These are phyloP conservation scores for Diogma glabrata DNA, from an alignment of 2,888 invertebrate species.

Conservation along the genomic window DNA sequence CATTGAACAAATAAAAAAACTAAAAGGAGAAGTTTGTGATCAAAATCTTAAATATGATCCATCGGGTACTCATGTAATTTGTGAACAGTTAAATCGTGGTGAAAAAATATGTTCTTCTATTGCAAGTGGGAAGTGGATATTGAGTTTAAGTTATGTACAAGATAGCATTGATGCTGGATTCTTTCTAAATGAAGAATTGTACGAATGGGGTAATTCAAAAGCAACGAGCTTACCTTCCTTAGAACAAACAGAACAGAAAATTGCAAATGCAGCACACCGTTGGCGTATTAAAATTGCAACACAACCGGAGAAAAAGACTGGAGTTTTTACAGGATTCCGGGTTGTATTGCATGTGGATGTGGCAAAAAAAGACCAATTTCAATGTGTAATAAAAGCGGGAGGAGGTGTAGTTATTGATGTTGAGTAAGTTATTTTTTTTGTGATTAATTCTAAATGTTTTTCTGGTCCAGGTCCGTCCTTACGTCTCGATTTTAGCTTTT, in stretches of 20 bases:
- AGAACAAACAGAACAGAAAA: constrained; percentile 37
- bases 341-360: constrained; percentile 52
- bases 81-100: constrained; percentile 61
- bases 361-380: constrained; percentile 48
- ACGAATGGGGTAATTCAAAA: constrained; percentile 73
- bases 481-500: too few relatives aligned
- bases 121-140: constrained; percentile 80
- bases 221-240: constrained; percentile 39
- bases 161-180: constrained; percentile 46
- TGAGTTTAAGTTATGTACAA: constrained; percentile 67
- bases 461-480: too few relatives aligned
- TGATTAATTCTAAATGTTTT: too few relatives aligned
- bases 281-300: constrained; percentile 52
- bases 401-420: constrained; percentile 54
- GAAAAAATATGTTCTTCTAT: constrained; percentile 81
- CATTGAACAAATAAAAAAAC: constrained; percentile 13
- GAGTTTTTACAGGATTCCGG: constrained; percentile 42
- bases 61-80: constrained; percentile 63
- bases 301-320: constrained; percentile 36
- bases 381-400: constrained; percentile 64
- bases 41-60: constrained; percentile 43
- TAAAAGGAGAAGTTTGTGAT: constrained; percentile 24
- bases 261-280: constrained; percentile 49
- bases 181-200: constrained; percentile 64
- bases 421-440: too few relatives aligned